Evolutionary conservation across 2,888 invertebrate species (phyloP), one percentile per base, ranked within the genome.

Genomic region (Schizaphis graminum): DNA sequence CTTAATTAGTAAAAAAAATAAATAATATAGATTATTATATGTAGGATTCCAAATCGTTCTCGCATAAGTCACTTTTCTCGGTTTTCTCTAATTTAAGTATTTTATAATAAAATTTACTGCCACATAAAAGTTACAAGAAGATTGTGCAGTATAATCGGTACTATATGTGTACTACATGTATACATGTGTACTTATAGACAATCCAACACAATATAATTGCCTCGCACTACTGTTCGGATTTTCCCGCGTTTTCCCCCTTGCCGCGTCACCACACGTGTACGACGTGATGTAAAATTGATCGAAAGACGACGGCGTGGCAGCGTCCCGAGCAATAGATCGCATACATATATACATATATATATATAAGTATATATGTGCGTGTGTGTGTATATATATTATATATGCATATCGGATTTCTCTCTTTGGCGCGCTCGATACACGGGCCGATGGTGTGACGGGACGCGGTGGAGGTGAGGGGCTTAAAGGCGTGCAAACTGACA

Each of bases 401-500:
- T 77, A 35, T 92, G 67, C 77, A 77, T 88, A 89, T 93, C 92
- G 56, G 67, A 93, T 93, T 93, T 93, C 92, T 77, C 89, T 84
- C 91, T 53, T 53, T 44, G 88, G n/a, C 88, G 16, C 49, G 77
- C 28, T 77, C 88, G 41, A 67, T 61, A 86, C 87, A 61, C 47
- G 41, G 4, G 77, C 13, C 53, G 56, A 35, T 10, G 88, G 21
- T 5, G 89, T 47, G 3, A 26, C 8, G 61, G 8, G 8, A 3
- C n/a, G 49, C 67, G 35, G 77, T 8, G 35, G 77, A 5, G 77
- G 35, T 8, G 91, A 53, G 61, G 16, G 47, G 28, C 44, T 47
- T 28, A 53, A 16, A 53, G 56, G 56, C 84, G 84, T 85, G 89
- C 56, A 93, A 93, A 93, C 89, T 57, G 93, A 93, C 93, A 94